phyloP scores from a whole-genome alignment of 2,113 vertebrate genomes.

The Poeciliopsis turrubarensis region DNA sequence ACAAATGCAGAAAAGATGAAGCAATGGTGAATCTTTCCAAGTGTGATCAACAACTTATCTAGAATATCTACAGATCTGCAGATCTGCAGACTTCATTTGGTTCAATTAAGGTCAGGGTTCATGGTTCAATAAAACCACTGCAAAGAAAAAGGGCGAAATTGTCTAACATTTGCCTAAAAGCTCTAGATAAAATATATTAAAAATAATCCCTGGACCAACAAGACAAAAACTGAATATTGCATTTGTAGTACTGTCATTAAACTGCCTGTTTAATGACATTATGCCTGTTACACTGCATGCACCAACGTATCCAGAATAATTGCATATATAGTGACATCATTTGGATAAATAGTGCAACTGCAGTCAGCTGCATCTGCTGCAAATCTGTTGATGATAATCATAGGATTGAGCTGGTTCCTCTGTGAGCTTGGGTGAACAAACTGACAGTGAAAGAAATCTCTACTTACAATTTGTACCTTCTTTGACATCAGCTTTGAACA shows the following conservation, averaged over 20 bases:
- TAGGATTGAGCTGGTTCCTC: not conserved
- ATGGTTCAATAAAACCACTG: not conserved
- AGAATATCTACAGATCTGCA: not conserved
- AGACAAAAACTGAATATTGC: not conserved
- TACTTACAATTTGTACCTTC: constrained; percentile 6
- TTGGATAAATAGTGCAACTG: constrained; percentile 65
- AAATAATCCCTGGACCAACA: not conserved
- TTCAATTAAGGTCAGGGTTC: not conserved
- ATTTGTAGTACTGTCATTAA: not conserved
- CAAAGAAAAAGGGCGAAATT: not conserved
- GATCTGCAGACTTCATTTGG: not conserved
- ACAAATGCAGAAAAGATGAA: not conserved
- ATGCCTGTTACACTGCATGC: not conserved
- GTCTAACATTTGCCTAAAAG: not conserved
- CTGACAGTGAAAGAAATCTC: constrained; percentile 9
- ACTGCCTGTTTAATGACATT: too few relatives aligned
- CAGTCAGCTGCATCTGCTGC: constrained; percentile 18
- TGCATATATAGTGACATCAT: constrained; percentile 65
- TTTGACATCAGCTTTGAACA: constrained; percentile 22
- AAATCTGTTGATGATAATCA: too few relatives aligned
- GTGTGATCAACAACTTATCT: not conserved
- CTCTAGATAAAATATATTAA: not conserved
- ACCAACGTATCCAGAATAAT: constrained; percentile 9
- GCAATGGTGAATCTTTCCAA: not conserved
- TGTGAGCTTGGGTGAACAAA: not conserved